phyloP scores from a whole-genome alignment of 2,888 invertebrate species.

The Thymelicus acteon region DNA sequence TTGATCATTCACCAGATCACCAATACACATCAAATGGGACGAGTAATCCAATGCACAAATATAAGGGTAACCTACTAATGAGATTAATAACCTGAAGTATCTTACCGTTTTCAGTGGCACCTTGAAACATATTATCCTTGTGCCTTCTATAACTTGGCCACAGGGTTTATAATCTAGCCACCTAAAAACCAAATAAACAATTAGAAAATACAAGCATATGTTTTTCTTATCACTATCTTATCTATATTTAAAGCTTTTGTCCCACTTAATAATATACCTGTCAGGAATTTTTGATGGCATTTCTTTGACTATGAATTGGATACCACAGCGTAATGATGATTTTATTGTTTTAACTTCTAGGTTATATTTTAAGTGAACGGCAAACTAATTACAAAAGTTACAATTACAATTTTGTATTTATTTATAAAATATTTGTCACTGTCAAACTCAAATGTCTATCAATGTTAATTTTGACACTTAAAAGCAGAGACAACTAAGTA shows the following conservation, averaged over 20 bases:
- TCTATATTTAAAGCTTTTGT: background rate
- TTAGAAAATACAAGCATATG: constrained; percentile 8
- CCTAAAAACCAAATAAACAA: constrained; percentile 67
- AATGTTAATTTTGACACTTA: too few relatives aligned
- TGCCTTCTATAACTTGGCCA: constrained; percentile 87
- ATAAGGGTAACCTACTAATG: background rate
- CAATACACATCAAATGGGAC: background rate
- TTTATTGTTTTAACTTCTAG: too few relatives aligned
- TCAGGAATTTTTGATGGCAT: constrained; percentile 61
- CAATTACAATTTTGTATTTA: too few relatives aligned
- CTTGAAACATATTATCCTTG: constrained; percentile 90
- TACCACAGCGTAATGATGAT: background rate
- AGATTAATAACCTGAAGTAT: background rate
- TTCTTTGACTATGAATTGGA: constrained; percentile 1
- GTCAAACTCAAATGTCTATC: too few relatives aligned
- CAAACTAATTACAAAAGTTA: too few relatives aligned
- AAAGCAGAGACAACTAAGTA: too few relatives aligned
- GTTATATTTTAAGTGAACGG: too few relatives aligned
- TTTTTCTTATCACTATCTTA: background rate
- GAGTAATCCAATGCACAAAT: background rate
- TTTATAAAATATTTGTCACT: too few relatives aligned
- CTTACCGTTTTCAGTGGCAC: constrained; percentile 85
- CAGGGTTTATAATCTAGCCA: constrained; percentile 86
- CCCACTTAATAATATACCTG: constrained; percentile 50
- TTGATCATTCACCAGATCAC: background rate